A percentile compares a stretch with the other conserved stretches of the same genome.
Conservation (phyloP, 2,797 vertebrate species). For the Macropus fuliginosus region DNA sequence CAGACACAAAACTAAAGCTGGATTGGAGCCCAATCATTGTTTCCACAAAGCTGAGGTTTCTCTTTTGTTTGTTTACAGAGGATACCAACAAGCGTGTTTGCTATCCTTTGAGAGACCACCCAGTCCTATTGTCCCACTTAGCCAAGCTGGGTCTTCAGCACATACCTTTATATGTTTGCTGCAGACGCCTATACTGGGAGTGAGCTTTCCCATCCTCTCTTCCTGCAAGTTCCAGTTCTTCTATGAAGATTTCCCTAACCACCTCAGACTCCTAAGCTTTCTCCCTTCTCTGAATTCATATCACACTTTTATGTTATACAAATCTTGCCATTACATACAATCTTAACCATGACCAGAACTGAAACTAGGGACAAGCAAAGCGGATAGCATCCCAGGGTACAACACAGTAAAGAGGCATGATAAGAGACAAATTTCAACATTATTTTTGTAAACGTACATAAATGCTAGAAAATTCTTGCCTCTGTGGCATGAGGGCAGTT, state of each 20-base stretch:
- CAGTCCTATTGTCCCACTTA: background rate
- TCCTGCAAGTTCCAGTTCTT: background rate
- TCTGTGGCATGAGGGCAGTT: background rate
- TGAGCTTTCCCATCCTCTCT: background rate
- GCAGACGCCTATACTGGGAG: background rate
- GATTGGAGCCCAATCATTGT: background rate
- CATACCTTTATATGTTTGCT: background rate
- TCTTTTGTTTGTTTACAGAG: constrained; percentile 8
- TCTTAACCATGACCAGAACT: background rate
- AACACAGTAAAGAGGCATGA: background rate
- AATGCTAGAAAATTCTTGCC: background rate
- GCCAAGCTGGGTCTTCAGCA: background rate
- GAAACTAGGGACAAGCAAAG: background rate
- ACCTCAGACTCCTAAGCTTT: background rate
- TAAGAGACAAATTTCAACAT: background rate
- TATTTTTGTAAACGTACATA: background rate
- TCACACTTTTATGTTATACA: background rate
- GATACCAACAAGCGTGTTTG: background rate
- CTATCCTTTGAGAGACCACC: background rate
- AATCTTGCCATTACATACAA: background rate
- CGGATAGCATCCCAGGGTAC: background rate
- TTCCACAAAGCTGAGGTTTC: background rate
- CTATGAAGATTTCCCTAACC: background rate
- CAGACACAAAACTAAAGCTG: background rate
- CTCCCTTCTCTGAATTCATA: background rate